Evolutionary conservation across 1,140 invertebrate species (phyloP).

Genomic region (Aphelinus certus): DNA sequence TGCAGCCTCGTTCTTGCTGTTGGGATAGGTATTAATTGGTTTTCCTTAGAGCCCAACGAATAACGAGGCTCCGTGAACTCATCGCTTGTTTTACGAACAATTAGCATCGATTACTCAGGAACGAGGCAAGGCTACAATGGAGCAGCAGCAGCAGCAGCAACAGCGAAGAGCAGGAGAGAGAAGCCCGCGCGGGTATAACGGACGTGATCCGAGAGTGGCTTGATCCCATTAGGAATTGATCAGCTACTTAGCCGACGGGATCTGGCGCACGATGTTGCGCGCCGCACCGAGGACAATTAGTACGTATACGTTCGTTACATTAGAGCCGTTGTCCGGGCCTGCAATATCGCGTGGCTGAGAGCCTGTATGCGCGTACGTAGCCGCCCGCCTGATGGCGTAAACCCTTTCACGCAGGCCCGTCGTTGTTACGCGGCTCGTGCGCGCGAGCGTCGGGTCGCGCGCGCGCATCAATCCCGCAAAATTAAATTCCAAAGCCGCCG

Average conservation of each 20-base stretch:
- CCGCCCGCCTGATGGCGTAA: no score
- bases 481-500: no score
- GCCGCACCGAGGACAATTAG: slow-evolving; percentile 10
- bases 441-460: no score
- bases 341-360: no score
- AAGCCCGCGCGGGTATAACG: background rate
- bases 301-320: slow-evolving; percentile 29
- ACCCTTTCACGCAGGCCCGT: no score
- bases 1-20: no score
- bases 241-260: slow-evolving; percentile 24
- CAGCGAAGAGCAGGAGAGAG: background rate
- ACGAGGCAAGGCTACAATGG: background rate
- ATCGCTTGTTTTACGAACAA: slow-evolving; percentile 28
- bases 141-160: background rate
- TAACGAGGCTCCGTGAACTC: background rate
- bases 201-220: slow-evolving; percentile 13
- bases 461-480: no score
- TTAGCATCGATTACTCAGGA: slow-evolving; percentile 31
- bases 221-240: slow-evolving; percentile 39
- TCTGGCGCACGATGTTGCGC: background rate
- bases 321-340: background rate
- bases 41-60: no score
- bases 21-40: no score
- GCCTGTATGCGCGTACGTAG: no score
- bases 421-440: no score